Conservation (phyloP, 2,888 invertebrate species). For the Drosophila buzzatii region DNA sequence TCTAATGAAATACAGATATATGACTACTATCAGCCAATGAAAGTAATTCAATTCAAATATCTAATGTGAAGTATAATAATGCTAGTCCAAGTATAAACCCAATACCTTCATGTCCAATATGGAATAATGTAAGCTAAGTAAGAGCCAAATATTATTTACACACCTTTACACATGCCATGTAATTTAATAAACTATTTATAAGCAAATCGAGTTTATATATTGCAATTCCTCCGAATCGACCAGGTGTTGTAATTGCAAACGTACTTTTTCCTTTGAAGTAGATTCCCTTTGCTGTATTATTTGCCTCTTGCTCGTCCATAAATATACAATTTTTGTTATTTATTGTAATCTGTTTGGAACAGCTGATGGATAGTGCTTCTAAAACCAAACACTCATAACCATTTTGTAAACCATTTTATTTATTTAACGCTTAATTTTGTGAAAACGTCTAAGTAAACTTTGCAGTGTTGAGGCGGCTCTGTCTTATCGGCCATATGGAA, state of each 20-base stretch:
- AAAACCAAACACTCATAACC: constrained; percentile 31
- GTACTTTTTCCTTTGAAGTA: constrained; percentile 4
- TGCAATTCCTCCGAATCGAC: neutral
- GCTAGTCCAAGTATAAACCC: no score
- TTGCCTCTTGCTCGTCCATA: no score
- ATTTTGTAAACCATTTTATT: constrained; percentile 55
- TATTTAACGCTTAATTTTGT: constrained; percentile 51
- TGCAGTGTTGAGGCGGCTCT: constrained; percentile 20
- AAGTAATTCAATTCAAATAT: neutral
- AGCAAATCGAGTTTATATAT: constrained; percentile 1
- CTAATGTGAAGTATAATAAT: neutral
- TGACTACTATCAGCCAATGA: no score
- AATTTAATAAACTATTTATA: constrained; percentile 1
- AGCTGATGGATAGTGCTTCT: constrained; percentile 8
- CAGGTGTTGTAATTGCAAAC: constrained; percentile 26
- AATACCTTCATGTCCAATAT: neutral
- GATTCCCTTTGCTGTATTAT: constrained; percentile 2
- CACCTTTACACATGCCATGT: neutral
- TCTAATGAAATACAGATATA: no score
- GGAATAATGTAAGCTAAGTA: neutral
- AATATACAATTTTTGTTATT: neutral
- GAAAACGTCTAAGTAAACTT: constrained; percentile 53
- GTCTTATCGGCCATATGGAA: constrained; percentile 52
- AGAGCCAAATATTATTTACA: neutral
- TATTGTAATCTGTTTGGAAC: constrained; percentile 7